These are phyloP conservation scores for Mythimna ferrago DNA, from an alignment of 2,888 invertebrate genomes.

Conservation along the genomic window DNA sequence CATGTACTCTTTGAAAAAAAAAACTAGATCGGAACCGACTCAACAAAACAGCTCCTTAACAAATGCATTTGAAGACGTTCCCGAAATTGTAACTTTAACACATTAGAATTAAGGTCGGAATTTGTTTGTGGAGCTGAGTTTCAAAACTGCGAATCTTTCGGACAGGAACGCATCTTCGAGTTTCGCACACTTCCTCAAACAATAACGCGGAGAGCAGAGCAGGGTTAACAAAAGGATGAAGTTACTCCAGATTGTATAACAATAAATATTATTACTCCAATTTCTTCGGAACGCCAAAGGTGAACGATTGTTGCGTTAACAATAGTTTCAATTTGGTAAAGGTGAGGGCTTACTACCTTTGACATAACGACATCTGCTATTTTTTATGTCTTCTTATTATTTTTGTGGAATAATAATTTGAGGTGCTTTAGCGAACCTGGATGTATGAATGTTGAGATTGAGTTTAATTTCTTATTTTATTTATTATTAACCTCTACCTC, in stretches of 20 bases:
- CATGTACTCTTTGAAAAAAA: conserved; percentile 79
- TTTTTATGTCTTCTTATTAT: conserved; percentile 61
- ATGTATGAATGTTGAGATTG: background rate
- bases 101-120: conserved; percentile 43
- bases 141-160: conserved; percentile 36
- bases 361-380: conserved; percentile 77
- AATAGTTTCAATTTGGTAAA: conserved; percentile 77
- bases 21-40: conserved; percentile 81
- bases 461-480: background rate
- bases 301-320: conserved; percentile 78
- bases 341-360: conserved; percentile 73
- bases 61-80: conserved; percentile 51
- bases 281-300: conserved; percentile 72
- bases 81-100: conserved; percentile 43
- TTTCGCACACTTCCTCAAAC: conserved; percentile 87
- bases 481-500: background rate
- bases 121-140: conserved; percentile 16
- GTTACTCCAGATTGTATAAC: conserved; percentile 84
- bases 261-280: conserved; percentile 84
- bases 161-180: conserved; percentile 65
- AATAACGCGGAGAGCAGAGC: conserved; percentile 67
- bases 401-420: conserved; percentile 46
- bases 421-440: conserved; percentile 10
- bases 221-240: conserved; percentile 76
- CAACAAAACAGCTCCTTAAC: conserved; percentile 64